Evolutionary conservation across 2,113 vertebrate genomes (phyloP), one percentile per base, ranked within the genome.

Genomic region (Gymnobelideus leadbeateri): DNA sequence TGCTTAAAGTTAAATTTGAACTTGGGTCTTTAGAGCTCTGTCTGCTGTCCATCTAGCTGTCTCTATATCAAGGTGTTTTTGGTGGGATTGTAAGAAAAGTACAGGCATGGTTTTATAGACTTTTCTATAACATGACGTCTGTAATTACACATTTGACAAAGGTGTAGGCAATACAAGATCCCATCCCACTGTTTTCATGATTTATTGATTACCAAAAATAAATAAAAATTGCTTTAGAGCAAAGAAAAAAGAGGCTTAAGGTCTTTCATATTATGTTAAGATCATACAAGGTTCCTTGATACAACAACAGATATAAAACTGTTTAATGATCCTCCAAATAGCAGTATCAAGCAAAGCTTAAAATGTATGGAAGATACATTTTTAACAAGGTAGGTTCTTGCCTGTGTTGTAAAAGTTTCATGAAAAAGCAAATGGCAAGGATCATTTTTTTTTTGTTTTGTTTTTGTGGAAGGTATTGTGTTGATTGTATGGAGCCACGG

Each of bases 391-490:
- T 31, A 61, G 57, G 26, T 61, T 10, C 57, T 61, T 61, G 28
- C 9, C 57, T 61, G 8, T 26, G 8, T 26, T 68, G 57, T 14
- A 14, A 12, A 49, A 49, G 47, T 49, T 49, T 49, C 47, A 26
- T 37, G 61, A 37, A 68, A 37, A 68, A 37, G 31, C 61, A 97
- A 98, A 98, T 97, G 96, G 96, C 98, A 96, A 98, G 98, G 98
- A 68, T 14, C 11, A 31, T 68, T 89, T 2, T 49, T 49, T 49
- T 49, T 49, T 49, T 49, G 47, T 49, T 49, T 49, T 49, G 47
- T 89, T 57, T 43, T 89, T 47, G n/a, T 46, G 37, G 24, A 57
- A 51, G 95, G 89, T 92, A 95, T 68, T 96, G 89, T 89, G 37
- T 25, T 89, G 37, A 43, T 43, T 43, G n/a, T 43, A 19, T 89